Conservation (phyloP, 2,797 vertebrate species). For the Acridotheres tristis region DNA sequence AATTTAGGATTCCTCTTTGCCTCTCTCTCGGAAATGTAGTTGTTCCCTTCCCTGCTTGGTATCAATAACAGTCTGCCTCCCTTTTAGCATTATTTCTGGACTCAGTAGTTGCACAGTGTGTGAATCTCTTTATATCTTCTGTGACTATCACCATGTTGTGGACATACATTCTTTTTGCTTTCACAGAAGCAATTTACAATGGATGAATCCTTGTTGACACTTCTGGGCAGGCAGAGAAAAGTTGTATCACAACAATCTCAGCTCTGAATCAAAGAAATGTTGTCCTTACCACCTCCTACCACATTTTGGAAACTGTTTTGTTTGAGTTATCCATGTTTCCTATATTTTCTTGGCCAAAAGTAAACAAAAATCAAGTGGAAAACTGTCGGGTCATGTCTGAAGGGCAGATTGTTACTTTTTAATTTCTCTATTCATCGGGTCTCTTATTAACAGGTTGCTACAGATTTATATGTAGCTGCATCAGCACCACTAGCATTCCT, state of each 20-base stretch:
- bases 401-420: background rate
- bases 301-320: background rate
- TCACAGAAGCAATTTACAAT: conserved; percentile 38
- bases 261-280: background rate
- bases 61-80: conserved; percentile 60
- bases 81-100: conserved; percentile 34
- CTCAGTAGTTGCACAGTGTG: conserved; percentile 6
- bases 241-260: conserved; percentile 1
- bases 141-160: conserved; percentile 20
- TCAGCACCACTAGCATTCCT: background rate
- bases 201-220: conserved; percentile 33
- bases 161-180: conserved; percentile 1
- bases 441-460: background rate
- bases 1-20: conserved; percentile 70
- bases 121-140: conserved; percentile 48
- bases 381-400: background rate
- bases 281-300: background rate
- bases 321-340: background rate
- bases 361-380: conserved; percentile 3
- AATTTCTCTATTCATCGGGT: background rate
- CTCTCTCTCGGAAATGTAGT: conserved; percentile 59
- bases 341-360: background rate
- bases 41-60: conserved; percentile 62
- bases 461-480: background rate
- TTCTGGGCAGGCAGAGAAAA: conserved; percentile 20